Conservation (phyloP, 2,797 vertebrate species). For the Saxicola maurus region DNA sequence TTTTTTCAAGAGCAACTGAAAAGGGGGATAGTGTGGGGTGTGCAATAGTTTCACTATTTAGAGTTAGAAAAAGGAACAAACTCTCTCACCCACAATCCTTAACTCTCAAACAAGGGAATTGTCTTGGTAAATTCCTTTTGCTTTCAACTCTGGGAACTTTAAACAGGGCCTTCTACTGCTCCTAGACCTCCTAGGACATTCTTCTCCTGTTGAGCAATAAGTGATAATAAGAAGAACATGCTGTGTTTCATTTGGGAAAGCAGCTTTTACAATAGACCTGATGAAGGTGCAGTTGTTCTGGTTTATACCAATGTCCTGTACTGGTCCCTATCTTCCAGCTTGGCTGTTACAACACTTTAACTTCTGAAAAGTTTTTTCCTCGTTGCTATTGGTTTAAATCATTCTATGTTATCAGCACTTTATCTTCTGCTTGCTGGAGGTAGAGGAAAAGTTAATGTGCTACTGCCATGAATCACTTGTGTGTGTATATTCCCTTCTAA, state of each 20-base stretch:
- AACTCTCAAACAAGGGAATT: background rate
- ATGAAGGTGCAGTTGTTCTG: background rate
- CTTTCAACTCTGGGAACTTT: background rate
- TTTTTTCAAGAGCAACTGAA: background rate
- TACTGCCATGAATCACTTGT: background rate
- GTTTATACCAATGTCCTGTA: background rate
- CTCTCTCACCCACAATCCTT: background rate
- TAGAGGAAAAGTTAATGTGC: background rate
- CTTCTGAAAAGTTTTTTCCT: background rate
- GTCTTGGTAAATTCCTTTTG: background rate
- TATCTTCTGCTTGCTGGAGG: background rate
- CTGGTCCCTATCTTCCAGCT: background rate
- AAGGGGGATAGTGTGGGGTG: rapidly evolving
- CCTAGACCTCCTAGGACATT: background rate
- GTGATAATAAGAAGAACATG: background rate
- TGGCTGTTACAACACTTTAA: background rate
- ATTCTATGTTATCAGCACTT: background rate
- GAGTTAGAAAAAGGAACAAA: background rate
- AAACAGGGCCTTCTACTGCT: background rate
- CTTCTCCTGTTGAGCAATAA: background rate
- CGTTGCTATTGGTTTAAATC: background rate
- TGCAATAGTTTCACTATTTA: background rate
- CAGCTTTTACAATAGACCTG: background rate
- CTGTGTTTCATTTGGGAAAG: background rate
- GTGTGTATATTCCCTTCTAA: background rate